Conservation (phyloP, 2,797 vertebrate species). For the Siniperca undulata region DNA sequence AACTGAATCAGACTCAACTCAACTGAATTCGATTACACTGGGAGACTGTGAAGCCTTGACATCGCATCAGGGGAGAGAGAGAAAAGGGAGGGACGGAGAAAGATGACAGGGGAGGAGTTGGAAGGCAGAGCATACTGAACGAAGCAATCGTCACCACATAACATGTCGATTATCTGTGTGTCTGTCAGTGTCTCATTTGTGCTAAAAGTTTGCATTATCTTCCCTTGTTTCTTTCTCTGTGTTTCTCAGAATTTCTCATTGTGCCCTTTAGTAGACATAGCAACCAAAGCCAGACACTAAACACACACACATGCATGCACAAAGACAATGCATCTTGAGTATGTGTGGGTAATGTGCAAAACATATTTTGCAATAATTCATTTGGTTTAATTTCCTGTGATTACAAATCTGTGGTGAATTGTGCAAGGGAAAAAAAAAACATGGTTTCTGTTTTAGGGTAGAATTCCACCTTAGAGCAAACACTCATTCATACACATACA, state of each 20-base stretch:
- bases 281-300: neutral
- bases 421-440: neutral
- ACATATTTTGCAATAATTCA: neutral
- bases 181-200: constrained; percentile 5
- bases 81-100: neutral
- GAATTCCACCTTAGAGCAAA: neutral
- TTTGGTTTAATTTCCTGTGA: neutral
- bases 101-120: constrained; percentile 50
- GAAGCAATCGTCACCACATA: constrained; percentile 29
- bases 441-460: neutral
- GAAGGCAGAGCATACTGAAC: constrained; percentile 50
- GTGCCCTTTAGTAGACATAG: neutral
- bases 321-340: neutral
- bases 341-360: neutral
- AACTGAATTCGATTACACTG: constrained; percentile 49
- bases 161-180: constrained; percentile 33
- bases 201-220: constrained; percentile 9
- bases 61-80: constrained; percentile 9
- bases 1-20: constrained; percentile 40
- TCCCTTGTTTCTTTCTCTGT: neutral
- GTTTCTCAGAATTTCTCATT: neutral
- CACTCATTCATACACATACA: constrained; percentile 4
- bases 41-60: constrained; percentile 49
- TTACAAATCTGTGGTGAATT: neutral
- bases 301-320: neutral